Conservation (phyloP, 2,797 vertebrate species). For the Paramormyrops hopkinsi region DNA sequence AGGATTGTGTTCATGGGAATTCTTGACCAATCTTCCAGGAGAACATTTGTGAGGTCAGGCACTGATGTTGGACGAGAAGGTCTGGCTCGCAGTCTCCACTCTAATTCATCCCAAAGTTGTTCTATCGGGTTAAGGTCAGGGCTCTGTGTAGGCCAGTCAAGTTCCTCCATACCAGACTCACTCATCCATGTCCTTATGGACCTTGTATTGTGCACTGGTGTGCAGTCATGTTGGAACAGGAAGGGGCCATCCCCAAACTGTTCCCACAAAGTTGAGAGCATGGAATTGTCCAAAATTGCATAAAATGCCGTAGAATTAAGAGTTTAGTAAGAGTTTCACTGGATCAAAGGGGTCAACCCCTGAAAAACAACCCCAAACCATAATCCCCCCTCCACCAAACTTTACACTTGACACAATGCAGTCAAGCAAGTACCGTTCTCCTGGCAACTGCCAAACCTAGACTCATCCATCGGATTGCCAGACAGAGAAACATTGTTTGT, state of each 20-base stretch:
- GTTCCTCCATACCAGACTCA: neutral
- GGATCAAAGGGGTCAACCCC: neutral
- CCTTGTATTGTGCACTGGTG: neutral
- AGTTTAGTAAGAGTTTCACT: neutral
- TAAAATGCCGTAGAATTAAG: neutral
- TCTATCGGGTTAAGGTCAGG: neutral
- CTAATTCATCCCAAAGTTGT: neutral
- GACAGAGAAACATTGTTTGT: no score
- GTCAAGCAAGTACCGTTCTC: neutral
- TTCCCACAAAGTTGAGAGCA: neutral
- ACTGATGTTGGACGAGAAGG: neutral
- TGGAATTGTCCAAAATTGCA: neutral
- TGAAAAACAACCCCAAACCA: neutral
- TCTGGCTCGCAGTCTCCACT: neutral
- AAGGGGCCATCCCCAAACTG: neutral
- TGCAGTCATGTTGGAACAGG: neutral
- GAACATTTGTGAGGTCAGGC: neutral
- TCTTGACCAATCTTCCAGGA: neutral
- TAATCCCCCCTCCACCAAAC: neutral
- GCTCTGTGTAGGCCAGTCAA: neutral
- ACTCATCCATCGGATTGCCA: no score
- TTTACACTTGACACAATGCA: neutral
- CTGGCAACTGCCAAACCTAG: neutral
- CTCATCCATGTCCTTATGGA: neutral
- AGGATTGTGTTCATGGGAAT: neutral